A percentile compares a stretch with the other conserved stretches of the same genome.
Conservation (phyloP, 1,140 invertebrate species). For the Bombus confusus region DNA sequence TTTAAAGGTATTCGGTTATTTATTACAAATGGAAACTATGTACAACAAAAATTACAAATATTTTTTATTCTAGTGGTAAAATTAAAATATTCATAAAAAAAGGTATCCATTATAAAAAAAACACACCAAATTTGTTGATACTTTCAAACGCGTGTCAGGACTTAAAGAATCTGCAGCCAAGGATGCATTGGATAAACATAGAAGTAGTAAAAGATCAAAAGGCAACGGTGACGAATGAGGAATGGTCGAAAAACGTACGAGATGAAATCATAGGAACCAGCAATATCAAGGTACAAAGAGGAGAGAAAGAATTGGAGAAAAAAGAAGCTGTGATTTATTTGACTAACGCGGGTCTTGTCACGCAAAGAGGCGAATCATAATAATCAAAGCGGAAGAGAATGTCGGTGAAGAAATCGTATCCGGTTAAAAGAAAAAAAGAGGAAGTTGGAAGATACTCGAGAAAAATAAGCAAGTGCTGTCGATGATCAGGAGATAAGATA, state of each 20-base stretch:
- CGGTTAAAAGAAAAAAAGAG: not conserved
- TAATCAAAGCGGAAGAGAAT: conserved; percentile 9
- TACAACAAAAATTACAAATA: too few relatives aligned
- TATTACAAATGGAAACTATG: too few relatives aligned
- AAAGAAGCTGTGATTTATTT: conserved; percentile 9
- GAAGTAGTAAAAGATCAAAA: not conserved
- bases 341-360: not conserved
- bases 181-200: not conserved
- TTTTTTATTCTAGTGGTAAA: too few relatives aligned
- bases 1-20: too few relatives aligned
- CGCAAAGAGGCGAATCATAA: conserved; percentile 21
- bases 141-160: not conserved
- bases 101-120: too few relatives aligned
- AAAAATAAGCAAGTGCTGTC: not conserved
- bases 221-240: not conserved
- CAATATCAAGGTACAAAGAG: not conserved
- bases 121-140: not conserved
- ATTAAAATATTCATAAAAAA: too few relatives aligned
- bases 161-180: not conserved
- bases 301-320: not conserved
- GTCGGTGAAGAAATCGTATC: too few relatives aligned
- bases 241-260: not conserved
- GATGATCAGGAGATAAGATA: not conserved
- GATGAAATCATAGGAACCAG: not conserved
- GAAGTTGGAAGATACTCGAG: not conserved